These are phyloP conservation scores for Tychaedon coryphoeus DNA, from an alignment of 2,113 vertebrate species.

Conservation along the genomic window DNA sequence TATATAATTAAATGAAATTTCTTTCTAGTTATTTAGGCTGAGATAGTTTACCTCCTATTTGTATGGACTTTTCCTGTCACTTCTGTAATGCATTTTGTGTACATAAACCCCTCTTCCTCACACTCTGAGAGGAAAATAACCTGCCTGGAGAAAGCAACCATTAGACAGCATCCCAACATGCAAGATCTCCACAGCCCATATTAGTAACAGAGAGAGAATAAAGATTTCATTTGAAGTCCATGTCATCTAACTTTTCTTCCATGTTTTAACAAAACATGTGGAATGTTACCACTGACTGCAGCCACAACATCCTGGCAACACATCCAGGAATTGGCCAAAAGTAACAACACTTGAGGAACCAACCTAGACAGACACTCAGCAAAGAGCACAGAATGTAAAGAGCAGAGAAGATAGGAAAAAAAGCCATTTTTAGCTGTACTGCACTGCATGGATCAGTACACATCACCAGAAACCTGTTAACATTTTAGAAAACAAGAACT, in stretches of 20 bases:
- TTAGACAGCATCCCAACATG: not conserved
- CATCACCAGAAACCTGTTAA: not conserved
- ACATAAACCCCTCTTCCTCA: not conserved
- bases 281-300: not conserved
- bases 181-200: not conserved
- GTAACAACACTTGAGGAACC: not conserved
- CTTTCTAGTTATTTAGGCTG: not conserved
- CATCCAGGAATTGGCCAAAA: not conserved
- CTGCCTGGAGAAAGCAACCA: not conserved
- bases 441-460: not conserved
- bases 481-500: not conserved
- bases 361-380: not conserved
- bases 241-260: not conserved
- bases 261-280: not conserved
- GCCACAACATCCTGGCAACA: not conserved
- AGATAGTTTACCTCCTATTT: not conserved
- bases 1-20: not conserved
- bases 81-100: not conserved
- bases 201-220: not conserved
- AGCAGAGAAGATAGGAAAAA: not conserved
- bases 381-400: not conserved
- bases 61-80: not conserved
- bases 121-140: fast-evolving
- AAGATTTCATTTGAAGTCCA: not conserved
- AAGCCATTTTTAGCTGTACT: not conserved